These are phyloP conservation scores for Chrysoperla carnea DNA, from an alignment of 1,140 invertebrate genomes.

Conservation along the genomic window DNA sequence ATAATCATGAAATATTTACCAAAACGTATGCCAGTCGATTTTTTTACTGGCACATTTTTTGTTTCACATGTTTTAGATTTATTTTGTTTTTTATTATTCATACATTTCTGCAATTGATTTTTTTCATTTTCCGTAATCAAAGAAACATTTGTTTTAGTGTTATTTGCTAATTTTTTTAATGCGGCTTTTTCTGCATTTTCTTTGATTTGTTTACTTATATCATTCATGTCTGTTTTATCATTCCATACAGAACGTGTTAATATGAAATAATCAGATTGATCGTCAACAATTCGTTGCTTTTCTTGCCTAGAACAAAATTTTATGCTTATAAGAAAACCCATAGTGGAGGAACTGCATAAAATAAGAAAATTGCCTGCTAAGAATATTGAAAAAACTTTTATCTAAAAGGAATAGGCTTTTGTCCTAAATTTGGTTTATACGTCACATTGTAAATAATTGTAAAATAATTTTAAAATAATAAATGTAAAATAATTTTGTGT, in stretches of 20 bases:
- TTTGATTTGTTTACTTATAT: conserved; percentile 51
- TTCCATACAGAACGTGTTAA: conserved; percentile 62
- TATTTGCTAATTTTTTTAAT: background rate
- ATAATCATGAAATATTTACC: no score
- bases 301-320: conserved; percentile 37
- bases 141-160: background rate
- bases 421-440: no score
- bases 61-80: background rate
- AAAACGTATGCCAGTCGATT: no score
- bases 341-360: no score
- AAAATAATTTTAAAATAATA: background rate
- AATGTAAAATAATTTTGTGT: no score
- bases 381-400: no score
- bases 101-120: background rate
- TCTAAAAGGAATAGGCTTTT: no score
- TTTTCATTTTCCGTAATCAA: background rate
- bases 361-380: no score
- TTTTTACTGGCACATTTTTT: background rate
- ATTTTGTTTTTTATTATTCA: background rate
- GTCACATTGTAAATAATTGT: background rate
- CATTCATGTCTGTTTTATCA: conserved; percentile 33
- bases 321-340: background rate
- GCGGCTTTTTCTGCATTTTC: conserved; percentile 31
- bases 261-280: conserved; percentile 86
- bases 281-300: conserved; percentile 83